A percentile compares a stretch with the other conserved stretches of the same genome.
These are phyloP conservation scores for Thunnus albacares DNA, from an alignment of 2,797 vertebrate genomes.

Conservation along the genomic window DNA sequence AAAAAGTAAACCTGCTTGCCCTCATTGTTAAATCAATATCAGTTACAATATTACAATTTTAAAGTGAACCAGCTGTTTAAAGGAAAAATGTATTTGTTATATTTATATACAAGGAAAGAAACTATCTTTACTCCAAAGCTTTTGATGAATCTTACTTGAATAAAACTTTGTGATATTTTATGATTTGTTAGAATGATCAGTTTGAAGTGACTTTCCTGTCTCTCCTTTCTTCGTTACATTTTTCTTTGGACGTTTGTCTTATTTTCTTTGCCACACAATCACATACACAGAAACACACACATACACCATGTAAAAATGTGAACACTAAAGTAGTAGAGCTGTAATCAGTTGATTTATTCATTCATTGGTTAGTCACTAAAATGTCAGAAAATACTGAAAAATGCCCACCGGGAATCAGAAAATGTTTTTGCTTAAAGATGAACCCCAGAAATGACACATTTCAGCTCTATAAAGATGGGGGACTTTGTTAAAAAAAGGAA, in stretches of 20 bases:
- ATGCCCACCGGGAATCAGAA: too few species aligned
- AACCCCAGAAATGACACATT: background rate
- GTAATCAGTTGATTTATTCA: background rate
- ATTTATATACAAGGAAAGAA: slow-evolving; percentile 77
- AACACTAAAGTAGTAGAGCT: background rate
- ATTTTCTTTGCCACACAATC: background rate
- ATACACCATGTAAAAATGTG: background rate
- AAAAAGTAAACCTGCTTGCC: slow-evolving; percentile 26
- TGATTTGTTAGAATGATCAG: slow-evolving; percentile 17
- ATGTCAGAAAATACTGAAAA: too few species aligned
- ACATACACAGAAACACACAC: slow-evolving; percentile 2
- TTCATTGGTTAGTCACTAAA: background rate
- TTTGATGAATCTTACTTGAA: slow-evolving; percentile 79
- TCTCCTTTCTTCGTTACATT: background rate
- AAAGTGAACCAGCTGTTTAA: slow-evolving; percentile 46
- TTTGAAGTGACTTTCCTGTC: slow-evolving; percentile 2
- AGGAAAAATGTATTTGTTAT: slow-evolving; percentile 63
- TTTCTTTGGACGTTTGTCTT: background rate
- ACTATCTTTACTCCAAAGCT: slow-evolving; percentile 65
- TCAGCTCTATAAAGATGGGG: background rate
- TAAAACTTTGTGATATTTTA: slow-evolving; percentile 74
- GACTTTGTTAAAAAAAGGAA: too few species aligned
- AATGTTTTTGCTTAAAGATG: too few species aligned
- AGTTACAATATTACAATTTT: slow-evolving; percentile 43
- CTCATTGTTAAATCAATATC: slow-evolving; percentile 25